Percentiles rank a stretch among this genome's conserved stretches.
Evolutionary conservation across 2,797 vertebrate species (phyloP).

Genomic region (Sebastolobus alascanus): DNA sequence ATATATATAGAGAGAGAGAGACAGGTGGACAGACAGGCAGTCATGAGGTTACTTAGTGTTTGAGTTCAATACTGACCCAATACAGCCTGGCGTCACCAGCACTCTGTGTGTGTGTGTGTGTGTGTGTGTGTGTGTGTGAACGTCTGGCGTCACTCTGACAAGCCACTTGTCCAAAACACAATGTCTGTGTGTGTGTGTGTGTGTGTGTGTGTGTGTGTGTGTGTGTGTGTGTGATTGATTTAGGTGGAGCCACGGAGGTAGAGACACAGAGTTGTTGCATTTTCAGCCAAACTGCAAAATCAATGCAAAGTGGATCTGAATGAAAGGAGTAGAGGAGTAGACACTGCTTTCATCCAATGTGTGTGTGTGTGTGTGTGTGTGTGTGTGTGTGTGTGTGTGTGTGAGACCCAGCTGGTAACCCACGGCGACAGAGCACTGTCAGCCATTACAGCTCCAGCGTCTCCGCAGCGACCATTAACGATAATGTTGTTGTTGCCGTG

Average conservation of each 20-base stretch:
- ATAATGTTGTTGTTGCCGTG: conserved; percentile 79
- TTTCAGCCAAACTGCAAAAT: conserved; percentile 83
- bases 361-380: conserved; percentile 40
- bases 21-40: conserved; percentile 20
- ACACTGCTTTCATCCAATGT: conserved; percentile 54
- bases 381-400: conserved; percentile 41
- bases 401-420: conserved; percentile 61
- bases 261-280: conserved; percentile 75
- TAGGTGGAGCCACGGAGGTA: conserved; percentile 74
- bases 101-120: conserved; percentile 41
- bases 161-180: conserved; percentile 66
- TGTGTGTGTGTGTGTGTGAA: conserved; percentile 29
- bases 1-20: background rate
- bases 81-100: conserved; percentile 74
- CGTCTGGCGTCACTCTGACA: conserved; percentile 73
- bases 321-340: conserved; percentile 67
- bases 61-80: conserved; percentile 75
- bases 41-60: conserved; percentile 67
- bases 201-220: conserved; percentile 26
- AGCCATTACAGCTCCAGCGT: conserved; percentile 72
- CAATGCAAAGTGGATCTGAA: conserved; percentile 82
- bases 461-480: conserved; percentile 75
- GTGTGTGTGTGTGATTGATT: conserved; percentile 71
- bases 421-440: conserved; percentile 73
- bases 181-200: too few relatives aligned